These are phyloP conservation scores for Osmerus mordax DNA, from an alignment of 2,113 vertebrate species.

Conservation along the genomic window DNA sequence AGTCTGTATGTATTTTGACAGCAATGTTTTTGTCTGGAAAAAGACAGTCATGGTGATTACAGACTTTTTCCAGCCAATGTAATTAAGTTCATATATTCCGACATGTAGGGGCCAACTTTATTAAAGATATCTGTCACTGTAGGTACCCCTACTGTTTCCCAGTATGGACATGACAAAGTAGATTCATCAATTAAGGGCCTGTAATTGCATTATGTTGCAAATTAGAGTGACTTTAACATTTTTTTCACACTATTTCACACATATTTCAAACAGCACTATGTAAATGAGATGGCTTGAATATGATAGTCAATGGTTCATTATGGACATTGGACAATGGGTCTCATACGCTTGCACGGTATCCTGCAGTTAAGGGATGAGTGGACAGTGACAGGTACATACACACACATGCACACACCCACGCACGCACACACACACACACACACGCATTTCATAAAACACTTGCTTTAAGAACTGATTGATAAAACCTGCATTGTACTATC, in stretches of 20 bases:
- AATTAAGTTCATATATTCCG: constrained; percentile 58
- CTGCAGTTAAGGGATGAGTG: not conserved
- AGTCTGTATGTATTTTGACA: no score
- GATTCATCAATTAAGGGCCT: constrained; percentile 59
- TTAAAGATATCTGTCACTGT: constrained; percentile 70
- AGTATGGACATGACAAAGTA: constrained; percentile 57
- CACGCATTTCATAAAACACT: not conserved
- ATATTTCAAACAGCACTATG: constrained; percentile 51
- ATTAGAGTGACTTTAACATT: constrained; percentile 58
- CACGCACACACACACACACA: not conserved
- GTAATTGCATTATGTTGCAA: constrained; percentile 50
- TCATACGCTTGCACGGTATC: not conserved
- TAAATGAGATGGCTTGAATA: constrained; percentile 35
- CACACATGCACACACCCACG: not conserved
- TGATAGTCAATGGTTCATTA: not conserved
- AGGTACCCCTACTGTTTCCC: constrained; percentile 46
- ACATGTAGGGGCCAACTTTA: constrained; percentile 60
- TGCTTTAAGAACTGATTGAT: no score
- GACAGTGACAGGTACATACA: not conserved
- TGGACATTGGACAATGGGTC: no score
- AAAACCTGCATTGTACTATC: no score
- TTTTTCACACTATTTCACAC: constrained; percentile 55
- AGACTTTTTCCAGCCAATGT: constrained; percentile 51
- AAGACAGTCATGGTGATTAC: constrained; percentile 41
- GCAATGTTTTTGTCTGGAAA: not conserved